Conservation (phyloP, 2,888 invertebrate species). For the Autographa gamma region DNA sequence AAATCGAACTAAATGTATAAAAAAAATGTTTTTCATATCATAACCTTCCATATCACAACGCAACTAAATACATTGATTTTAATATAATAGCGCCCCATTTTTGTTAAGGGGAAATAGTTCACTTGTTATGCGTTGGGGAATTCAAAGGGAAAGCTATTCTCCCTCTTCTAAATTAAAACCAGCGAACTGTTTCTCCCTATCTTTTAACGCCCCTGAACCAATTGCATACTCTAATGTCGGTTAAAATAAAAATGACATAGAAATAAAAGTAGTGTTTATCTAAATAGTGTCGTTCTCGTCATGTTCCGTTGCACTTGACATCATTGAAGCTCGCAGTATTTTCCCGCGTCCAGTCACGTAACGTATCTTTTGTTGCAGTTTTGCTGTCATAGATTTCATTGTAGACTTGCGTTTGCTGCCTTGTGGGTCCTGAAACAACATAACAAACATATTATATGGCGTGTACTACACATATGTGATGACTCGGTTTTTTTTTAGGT, state of each 20-base stretch:
- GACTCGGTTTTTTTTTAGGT: no score
- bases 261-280: not conserved
- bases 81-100: no score
- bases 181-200: no score
- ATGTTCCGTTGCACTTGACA: not conserved
- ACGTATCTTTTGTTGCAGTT: constrained; percentile 58
- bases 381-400: constrained; percentile 59
- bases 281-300: not conserved
- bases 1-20: no score
- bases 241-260: not conserved
- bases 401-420: constrained; percentile 38
- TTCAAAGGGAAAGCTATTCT: no score
- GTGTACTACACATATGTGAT: no score
- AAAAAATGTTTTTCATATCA: no score
- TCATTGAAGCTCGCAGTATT: constrained; percentile 1
- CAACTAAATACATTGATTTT: no score
- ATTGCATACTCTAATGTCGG: not conserved
- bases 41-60: no score
- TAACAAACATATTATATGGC: not conserved
- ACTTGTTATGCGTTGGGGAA: no score
- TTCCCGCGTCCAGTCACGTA: constrained; percentile 46
- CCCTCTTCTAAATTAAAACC: no score
- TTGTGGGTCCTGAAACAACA: constrained; percentile 30
- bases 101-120: no score
- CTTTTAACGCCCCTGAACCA: not conserved